These are phyloP conservation scores for Pseudobourletiella spinata DNA, from an alignment of 1,140 invertebrate genomes.

Conservation along the genomic window DNA sequence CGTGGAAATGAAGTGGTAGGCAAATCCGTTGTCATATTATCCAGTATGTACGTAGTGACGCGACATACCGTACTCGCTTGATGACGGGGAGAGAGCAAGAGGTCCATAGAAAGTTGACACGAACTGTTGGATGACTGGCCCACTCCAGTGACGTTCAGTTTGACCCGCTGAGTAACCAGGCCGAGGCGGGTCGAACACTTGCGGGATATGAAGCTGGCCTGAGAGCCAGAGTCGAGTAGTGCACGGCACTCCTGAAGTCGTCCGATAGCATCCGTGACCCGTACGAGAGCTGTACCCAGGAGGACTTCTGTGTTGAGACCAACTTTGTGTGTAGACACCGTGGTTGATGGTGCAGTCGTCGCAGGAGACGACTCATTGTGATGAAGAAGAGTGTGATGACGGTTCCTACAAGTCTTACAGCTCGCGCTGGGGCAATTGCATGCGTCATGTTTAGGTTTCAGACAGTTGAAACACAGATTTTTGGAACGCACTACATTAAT, in stretches of 20 bases:
- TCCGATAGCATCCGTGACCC: neutral
- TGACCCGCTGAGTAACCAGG: neutral
- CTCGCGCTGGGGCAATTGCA: too few relatives aligned
- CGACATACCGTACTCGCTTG: neutral
- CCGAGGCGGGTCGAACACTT: neutral
- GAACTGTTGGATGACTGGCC: neutral
- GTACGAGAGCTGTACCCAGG: neutral
- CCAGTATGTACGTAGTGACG: neutral
- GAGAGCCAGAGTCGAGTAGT: slow-evolving; percentile 8
- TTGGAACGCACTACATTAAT: too few relatives aligned
- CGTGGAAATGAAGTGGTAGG: neutral
- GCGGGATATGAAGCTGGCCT: neutral
- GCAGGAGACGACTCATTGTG: too few relatives aligned
- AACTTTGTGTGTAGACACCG: neutral
- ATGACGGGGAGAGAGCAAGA: neutral
- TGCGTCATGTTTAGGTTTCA: too few relatives aligned
- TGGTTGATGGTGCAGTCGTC: neutral
- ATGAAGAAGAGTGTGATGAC: neutral
- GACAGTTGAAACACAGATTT: too few relatives aligned
- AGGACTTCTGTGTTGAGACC: neutral
- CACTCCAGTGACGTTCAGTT: neutral
- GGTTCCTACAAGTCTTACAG: too few relatives aligned
- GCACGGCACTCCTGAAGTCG: neutral
- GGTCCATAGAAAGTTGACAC: neutral
- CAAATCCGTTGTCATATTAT: neutral